Base-by-base conservation (phyloP, 2,113 vertebrate species). In the Tetrao urogallus region DNA sequence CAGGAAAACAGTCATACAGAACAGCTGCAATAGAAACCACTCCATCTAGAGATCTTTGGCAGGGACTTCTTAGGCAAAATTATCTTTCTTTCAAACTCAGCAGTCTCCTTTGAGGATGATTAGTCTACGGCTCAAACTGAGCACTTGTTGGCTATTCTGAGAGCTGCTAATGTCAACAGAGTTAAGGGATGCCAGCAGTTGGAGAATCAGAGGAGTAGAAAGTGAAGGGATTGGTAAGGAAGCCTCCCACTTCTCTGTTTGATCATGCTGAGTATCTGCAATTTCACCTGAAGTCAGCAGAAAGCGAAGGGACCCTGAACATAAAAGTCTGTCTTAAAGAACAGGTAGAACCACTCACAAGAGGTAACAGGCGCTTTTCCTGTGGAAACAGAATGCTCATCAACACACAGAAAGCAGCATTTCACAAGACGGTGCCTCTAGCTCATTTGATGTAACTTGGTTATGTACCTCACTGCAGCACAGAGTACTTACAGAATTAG, bases 31-130 rank as follows among this genome's bases (percentile, higher is more conserved):
- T 0, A 91, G 82, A 82, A 91, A 77, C 48, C 54, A 70, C 64
- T 89, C 36, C 60, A 76, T 73, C 58, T 58, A 88, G 54, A 91
- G 36, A 56, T 52, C 47, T 45, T 25, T 70, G 78, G 54, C 78
- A 92, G 48, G 58, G 67, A 34, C 58, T 88, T 95, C 58, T 32
- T 73, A 94, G 78, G 63, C n/a, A 82, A 92, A 92, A 36, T 80
- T 45, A 66, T 65, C 70, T 60, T 72, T 72, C 56, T 88, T 66
- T 43, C 52, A 86, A 34, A 82, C 69, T 73, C 78, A 76, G 67
- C 70, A 48, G 34, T 82, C 69, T 61, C 82, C 82, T 94, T 87
- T 47, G 60, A 88, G 36, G n/a, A 32, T 64, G 61, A 83, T 86
- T 74, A 74, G 20, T 58, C 2, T 42, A 38, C 50, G 60, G 66